Conservation (phyloP, 1,140 invertebrate species). For the Acromyrmex echinatior region DNA sequence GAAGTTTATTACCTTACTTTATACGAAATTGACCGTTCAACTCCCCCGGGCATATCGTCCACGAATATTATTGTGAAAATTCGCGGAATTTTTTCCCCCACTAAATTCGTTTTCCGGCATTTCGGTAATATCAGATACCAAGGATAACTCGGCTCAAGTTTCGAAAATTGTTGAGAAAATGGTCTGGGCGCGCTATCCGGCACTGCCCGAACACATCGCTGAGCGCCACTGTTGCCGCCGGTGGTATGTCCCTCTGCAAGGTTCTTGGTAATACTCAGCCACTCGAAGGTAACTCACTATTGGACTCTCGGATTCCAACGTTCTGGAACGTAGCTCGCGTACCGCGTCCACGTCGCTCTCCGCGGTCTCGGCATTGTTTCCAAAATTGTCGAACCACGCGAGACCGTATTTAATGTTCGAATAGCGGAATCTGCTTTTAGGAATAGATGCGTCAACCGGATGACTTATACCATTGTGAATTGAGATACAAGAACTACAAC, state of each 20-base stretch:
- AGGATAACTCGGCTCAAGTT: slow-evolving; percentile 53
- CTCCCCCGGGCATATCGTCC: neutral
- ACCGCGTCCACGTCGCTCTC: slow-evolving; percentile 49
- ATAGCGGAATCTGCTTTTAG: neutral
- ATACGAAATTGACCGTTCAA: slow-evolving; percentile 20
- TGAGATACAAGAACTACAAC: neutral
- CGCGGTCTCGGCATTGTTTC: slow-evolving; percentile 55
- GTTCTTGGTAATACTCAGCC: slow-evolving; percentile 55
- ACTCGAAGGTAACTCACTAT: slow-evolving; percentile 64
- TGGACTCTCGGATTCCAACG: slow-evolving; percentile 58
- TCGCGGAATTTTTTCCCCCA: slow-evolving; percentile 28
- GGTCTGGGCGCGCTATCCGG: neutral
- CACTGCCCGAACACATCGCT: neutral
- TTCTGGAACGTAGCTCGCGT: slow-evolving; percentile 48
- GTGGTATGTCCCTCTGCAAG: slow-evolving; percentile 53
- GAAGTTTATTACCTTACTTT: slow-evolving; percentile 50
- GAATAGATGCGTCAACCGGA: slow-evolving; percentile 11
- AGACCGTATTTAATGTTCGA: slow-evolving; percentile 7
- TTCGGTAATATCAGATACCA: slow-evolving; percentile 61
- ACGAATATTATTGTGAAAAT: slow-evolving; percentile 42
- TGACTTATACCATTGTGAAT: neutral
- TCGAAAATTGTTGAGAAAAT: slow-evolving; percentile 60
- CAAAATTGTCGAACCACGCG: slow-evolving; percentile 53
- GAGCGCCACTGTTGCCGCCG: slow-evolving; percentile 43
- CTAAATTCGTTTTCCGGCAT: slow-evolving; percentile 36